phyloP scores from a whole-genome alignment of 2,888 invertebrate species.

The Acleris sparsana region DNA sequence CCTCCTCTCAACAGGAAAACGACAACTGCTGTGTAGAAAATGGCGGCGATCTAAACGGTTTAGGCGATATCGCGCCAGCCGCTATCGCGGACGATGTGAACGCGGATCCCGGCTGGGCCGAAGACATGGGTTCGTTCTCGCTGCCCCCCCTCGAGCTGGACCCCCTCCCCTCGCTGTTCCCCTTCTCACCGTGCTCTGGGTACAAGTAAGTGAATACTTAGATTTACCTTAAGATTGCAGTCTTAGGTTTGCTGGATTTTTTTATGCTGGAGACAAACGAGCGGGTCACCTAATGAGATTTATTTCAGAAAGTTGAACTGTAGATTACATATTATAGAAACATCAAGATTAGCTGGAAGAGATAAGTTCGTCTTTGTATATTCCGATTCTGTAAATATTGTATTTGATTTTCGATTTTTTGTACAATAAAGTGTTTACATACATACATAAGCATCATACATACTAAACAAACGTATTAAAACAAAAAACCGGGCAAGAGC shows the following conservation, averaged over 20 bases:
- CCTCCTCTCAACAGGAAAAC: slow-evolving; percentile 63
- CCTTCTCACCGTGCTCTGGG: slow-evolving; percentile 92
- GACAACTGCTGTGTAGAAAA: slow-evolving; percentile 77
- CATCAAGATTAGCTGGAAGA: no score
- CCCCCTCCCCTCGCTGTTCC: slow-evolving; percentile 92
- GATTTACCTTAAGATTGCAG: no score
- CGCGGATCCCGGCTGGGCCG: slow-evolving; percentile 85
- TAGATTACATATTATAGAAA: no score
- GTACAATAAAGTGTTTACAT: no score
- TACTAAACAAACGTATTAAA: no score
- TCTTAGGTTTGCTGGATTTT: not conserved
- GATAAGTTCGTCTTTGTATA: no score
- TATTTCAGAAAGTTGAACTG: no score
- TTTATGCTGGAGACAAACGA: not conserved
- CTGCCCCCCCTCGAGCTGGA: slow-evolving; percentile 93
- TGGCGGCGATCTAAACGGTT: slow-evolving; percentile 68
- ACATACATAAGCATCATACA: no score
- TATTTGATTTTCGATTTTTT: no score
- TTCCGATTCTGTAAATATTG: no score
- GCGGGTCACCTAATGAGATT: not conserved
- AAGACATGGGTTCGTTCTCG: slow-evolving; percentile 94
- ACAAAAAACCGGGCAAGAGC: no score
- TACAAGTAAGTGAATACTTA: slow-evolving; percentile 85
- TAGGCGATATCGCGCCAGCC: slow-evolving; percentile 65
- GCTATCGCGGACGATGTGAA: slow-evolving; percentile 65